Evolutionary conservation across 1,140 invertebrate species (phyloP), one percentile per base, ranked within the genome.

Genomic region (Nephila pilipes): DNA sequence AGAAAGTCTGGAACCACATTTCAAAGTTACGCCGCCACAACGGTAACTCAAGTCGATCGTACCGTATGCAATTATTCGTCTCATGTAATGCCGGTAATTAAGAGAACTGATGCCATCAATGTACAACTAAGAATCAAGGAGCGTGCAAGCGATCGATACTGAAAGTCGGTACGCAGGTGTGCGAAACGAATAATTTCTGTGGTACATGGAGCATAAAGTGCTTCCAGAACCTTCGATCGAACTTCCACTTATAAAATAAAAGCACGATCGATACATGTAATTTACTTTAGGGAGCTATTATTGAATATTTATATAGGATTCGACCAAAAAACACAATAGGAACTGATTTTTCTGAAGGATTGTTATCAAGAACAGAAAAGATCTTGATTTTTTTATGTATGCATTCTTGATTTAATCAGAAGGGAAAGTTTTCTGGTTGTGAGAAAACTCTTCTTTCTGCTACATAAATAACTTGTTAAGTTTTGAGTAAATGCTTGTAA

Each of bases 121-220:
- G 80, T 25, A 46, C 80, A 55, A 81, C 80, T 81, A 81, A 81
- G 46, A 81, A 55, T 55, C 80, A 81, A 81, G 36, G 46, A 46
- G 38, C 46, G 46, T 81, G 80, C 80, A 81, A 25, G 8, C 80
- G 80, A 81, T 81, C 80, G 36, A 81, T 55, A 75, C 25, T 36
- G 69, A 75, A 75, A 75, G 69, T 75, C 32, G 69, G 69, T 81
- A 81, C 46, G 80, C 80, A 81, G 80, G 80, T 81, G 80, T 81
- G 46, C 80, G n/a, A 54, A 81, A 55, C 80, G 80, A 81, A 81
- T 81, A 81, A 81, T 81, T 81, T 55, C 38, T 54, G 46, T 55
- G 46, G 80, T 55, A 81, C 80, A 55, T 81, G 80, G 80, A 55
- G 80, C 80, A 81, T 81, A 81, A 81, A 81, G 80, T 46, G 46